Base-by-base conservation (phyloP, 2,113 vertebrate species). In the Xyrauchen texanus region DNA sequence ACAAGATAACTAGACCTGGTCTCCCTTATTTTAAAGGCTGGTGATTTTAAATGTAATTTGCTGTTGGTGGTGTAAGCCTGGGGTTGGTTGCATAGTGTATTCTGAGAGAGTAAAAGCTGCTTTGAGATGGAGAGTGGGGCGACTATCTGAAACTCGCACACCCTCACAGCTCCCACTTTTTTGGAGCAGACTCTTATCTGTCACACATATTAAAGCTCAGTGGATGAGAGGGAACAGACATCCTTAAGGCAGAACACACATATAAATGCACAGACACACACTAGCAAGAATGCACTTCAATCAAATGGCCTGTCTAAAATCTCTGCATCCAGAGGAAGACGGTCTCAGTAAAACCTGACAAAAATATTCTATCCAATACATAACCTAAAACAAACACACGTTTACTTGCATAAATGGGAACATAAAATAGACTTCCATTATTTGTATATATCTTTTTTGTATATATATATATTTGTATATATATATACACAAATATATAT, bases 71-170 rank as follows among this genome's bases (percentile, higher is more conserved):
- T 58, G 13, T 58, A 3, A n/a, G 55, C 55, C 55, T n/a, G 11
- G 55, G n/a, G n/a, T 15, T 13, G 21, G 21, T 34, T 34, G 21
- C 21, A 34, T 34, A 34, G 21, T 34, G 21, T 34, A n/a, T 58
- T 15, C 69, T 6, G 16, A 53, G 64, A 21, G 46, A 45, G 7
- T 67, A 12, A 76, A 11, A 52, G 51, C 71, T 44, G 65, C 44
- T 52, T 62, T 70, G 57, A 81, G 47, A 42, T 52, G 46, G 55
- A 15, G 13, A 52, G 34, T 63, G 68, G 21, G 49, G 15, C 7
- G 46, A 63, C 67, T 63, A 79, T 79, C 68, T 79, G 47, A 58
- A 64, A 51, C 77, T 70, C 67, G 53, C 77, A 79, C 77, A 68
- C 44, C 57, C 65, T 61, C 77, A 45, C 51, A 77, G 66, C 64